Conservation (phyloP, 37 sponge, comb jelly and placozoan species). For the Diacarnus erythraeanus region DNA sequence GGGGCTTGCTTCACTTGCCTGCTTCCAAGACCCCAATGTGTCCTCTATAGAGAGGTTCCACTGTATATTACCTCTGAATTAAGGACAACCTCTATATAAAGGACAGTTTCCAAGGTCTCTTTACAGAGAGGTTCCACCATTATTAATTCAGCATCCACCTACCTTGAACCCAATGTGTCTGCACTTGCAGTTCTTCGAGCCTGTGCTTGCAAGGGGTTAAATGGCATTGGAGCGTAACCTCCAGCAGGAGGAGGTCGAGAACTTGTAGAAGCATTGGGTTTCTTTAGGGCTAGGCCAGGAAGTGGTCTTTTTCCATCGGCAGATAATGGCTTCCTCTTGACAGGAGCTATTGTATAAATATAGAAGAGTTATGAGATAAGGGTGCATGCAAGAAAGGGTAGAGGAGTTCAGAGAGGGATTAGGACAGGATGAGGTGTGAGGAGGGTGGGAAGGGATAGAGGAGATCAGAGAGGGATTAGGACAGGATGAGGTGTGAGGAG, state of each 20-base stretch:
- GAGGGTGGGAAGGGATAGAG: neutral
- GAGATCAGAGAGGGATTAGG: neutral
- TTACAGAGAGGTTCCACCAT: too few relatives aligned
- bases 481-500: conserved; percentile 15
- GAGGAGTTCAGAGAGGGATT: neutral
- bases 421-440: conserved; percentile 14
- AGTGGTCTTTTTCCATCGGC: neutral
- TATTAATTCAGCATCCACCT: too few relatives aligned
- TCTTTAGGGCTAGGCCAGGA: neutral
- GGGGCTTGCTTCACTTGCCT: too few relatives aligned
- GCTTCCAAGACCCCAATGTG: too few relatives aligned
- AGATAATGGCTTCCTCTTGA: neutral
- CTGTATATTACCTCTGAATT: too few relatives aligned
- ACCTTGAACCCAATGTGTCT: conserved; percentile 1
- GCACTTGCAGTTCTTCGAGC: conserved; percentile 17
- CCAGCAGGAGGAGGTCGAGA: neutral
- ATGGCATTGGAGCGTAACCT: neutral
- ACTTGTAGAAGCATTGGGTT: neutral
- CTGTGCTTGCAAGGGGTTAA: neutral
- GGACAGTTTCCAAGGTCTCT: too few relatives aligned
- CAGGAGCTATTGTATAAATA: neutral
- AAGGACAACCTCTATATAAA: too few relatives aligned
- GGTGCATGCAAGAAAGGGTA: too few relatives aligned
- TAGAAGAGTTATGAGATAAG: neutral
- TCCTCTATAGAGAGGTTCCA: too few relatives aligned